phyloP scores from a whole-genome alignment of 2,113 vertebrate species.

The Gallinago jamesoni region DNA sequence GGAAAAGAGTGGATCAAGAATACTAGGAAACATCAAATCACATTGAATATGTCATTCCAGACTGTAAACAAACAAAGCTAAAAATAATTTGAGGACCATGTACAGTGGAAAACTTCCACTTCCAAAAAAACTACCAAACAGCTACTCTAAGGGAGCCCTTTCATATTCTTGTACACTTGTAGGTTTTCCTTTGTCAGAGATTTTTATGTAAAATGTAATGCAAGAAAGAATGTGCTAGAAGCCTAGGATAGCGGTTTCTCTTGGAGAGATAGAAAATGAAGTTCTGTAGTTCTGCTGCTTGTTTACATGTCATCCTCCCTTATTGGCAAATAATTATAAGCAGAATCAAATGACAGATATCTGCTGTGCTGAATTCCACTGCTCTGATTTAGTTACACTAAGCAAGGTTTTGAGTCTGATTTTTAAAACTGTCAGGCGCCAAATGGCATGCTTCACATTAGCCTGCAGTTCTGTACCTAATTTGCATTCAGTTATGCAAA shows the following conservation, averaged over 20 bases:
- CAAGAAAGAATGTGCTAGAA: background rate
- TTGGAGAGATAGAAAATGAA: background rate
- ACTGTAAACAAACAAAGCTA: slow-evolving; percentile 55
- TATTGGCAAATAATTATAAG: slow-evolving; percentile 52
- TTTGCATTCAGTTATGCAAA: slow-evolving; percentile 68
- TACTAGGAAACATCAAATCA: slow-evolving; percentile 66
- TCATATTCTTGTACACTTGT: background rate
- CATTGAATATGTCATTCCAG: slow-evolving; percentile 34
- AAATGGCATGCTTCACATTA: slow-evolving; percentile 60
- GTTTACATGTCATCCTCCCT: slow-evolving; percentile 14
- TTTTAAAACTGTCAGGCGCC: slow-evolving; percentile 60
- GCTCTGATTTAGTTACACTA: slow-evolving; percentile 47
- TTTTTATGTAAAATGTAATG: background rate
- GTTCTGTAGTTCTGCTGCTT: background rate
- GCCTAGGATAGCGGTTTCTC: background rate
- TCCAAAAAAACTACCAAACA: background rate
- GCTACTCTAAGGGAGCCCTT: background rate
- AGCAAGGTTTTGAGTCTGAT: slow-evolving; percentile 31
- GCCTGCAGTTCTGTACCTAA: slow-evolving; percentile 55
- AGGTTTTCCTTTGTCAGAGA: background rate
- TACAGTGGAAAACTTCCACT: slow-evolving; percentile 40
- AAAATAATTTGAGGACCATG: slow-evolving; percentile 41
- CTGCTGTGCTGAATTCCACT: slow-evolving; percentile 39
- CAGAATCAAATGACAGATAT: slow-evolving; percentile 42
- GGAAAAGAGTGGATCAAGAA: slow-evolving; percentile 46